Base-by-base conservation (phyloP, 1,140 invertebrate species). In the Drosophila dunni region DNA sequence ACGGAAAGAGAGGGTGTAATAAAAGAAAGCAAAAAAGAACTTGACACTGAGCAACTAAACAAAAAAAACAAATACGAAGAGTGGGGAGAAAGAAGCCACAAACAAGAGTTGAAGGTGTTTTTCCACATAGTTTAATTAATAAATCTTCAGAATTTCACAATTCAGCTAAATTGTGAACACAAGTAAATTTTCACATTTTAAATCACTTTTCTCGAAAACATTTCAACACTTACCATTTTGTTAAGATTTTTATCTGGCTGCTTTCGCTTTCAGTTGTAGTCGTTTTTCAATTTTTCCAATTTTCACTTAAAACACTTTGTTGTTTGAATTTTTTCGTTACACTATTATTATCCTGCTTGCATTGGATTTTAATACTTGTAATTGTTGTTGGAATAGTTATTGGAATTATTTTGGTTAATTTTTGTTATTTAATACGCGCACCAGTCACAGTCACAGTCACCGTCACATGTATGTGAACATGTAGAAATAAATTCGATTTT, bases 201-300 rank as follows among this genome's bases (percentile, higher is more conserved):
- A 10, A 50, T 29, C 2, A 7, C 8, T 48, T 48, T 9, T 48
- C 20, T 48, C 3, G 17, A 48, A 48, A 56, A 45, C 3, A 0
- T 34, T 7, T 11, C 3, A 45, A 15, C 54, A 81, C 81, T 85
- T 70, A 85, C 81, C 81, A 85, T 85, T 80, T 80, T 69, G 24
- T 40, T 56, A n/a, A 33, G 36, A 24, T 51, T 24, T 20, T 64
- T 38, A 34, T 10, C 33, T 54, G 13, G 17, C 44, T 17, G 40
- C 51, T 68, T 40, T 48, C 51, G 51, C 13, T 33, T 9, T 56
- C 36, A 57, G 68, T 50, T 24, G 33, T 48, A 34, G 17, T 48
- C 46, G 17, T 24, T 24, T 61, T 29, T 29, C 4, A 17, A 48
- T 60, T 68, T 60, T 44, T 15, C 40, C 38, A 63, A 62, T 53